Evolutionary conservation across 2,797 vertebrate species (phyloP).

Genomic region (Bryconaethiops microstoma): DNA sequence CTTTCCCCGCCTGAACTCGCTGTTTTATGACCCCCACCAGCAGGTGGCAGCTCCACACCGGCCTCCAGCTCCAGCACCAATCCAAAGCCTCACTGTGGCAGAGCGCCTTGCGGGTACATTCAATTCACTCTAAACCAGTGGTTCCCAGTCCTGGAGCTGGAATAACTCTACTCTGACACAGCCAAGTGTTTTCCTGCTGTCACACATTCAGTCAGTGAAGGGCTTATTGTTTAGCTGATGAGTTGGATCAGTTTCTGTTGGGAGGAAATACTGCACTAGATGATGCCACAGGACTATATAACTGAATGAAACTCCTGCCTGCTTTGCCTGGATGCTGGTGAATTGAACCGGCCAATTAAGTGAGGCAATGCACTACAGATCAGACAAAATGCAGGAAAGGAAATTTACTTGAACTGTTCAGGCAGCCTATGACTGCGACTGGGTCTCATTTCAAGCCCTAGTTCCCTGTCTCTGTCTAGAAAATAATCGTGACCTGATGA

Average conservation of each 20-base stretch:
- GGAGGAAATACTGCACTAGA: no score
- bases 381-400: not conserved
- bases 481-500: no score
- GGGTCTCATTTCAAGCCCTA: no score
- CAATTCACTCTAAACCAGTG: not conserved
- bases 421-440: no score
- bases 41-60: slow-evolving; percentile 75
- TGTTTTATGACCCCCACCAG: slow-evolving; percentile 75
- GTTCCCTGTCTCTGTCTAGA: no score
- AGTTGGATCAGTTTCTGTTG: no score
- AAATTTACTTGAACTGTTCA: no score
- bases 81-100: slow-evolving; percentile 70
- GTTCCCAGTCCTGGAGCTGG: not conserved
- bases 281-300: not conserved
- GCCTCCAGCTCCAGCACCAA: slow-evolving; percentile 52
- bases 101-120: slow-evolving; percentile 81
- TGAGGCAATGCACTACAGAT: not conserved
- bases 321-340: not conserved
- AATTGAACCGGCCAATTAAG: not conserved
- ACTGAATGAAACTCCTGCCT: not conserved
- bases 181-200: not conserved
- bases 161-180: not conserved
- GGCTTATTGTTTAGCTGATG: not conserved
- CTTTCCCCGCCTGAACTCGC: slow-evolving; percentile 61
- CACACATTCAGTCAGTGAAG: not conserved